Base-by-base conservation (phyloP, 37 sponge, comb jelly and placozoan genomes). In the Tethya wilhelma region DNA sequence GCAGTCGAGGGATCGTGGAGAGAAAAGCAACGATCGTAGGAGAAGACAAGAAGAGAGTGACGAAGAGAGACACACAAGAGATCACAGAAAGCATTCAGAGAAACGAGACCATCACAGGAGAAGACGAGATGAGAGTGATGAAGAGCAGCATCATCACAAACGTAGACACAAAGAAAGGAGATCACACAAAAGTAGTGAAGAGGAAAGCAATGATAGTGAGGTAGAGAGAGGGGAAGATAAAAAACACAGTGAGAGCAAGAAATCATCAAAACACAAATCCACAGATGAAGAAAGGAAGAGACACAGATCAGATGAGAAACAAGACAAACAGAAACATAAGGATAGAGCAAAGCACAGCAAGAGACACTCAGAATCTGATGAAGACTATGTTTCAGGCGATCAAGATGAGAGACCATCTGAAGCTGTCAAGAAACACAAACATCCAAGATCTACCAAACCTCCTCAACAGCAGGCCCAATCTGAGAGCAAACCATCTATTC, bases 401-500 rank as follows among this genome's bases (percentile, higher is more conserved):
- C 40, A 29, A 71, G 25, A 36, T 12, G 73, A 60, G 1, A 62
- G 39, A 49, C 17, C 44, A 78, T 19, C 9, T 4, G 1, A 12
- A 41, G 5, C 38, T 0, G 2, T 29, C n/a, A 67, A 6, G 37
- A 34, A 29, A 36, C 12, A 9, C 29, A 62, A 20, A 20, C 7
- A n/a, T n/a, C 63, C n/a, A 29, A 6, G 20, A 33, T 7, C 8
- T 2, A 66, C 7, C 39, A 66, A 5, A 66, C 19, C 19, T 17
- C 19, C 67, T 66, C 38, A 66, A 12, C 4, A 38, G 7, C 32
- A 66, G 38, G 38, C 38, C 6, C 11, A 20, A 33, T 17, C 38
- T 32, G 19, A 66, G 8, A 12, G 7, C 38, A 12, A 20, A 30
- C n/a, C 12, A 2, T 43, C 31, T 38, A 66, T 94, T 31, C 95